Evolutionary conservation across 2,888 invertebrate species (phyloP), one percentile per base, ranked within the genome.

Genomic region (Idaea straminata): DNA sequence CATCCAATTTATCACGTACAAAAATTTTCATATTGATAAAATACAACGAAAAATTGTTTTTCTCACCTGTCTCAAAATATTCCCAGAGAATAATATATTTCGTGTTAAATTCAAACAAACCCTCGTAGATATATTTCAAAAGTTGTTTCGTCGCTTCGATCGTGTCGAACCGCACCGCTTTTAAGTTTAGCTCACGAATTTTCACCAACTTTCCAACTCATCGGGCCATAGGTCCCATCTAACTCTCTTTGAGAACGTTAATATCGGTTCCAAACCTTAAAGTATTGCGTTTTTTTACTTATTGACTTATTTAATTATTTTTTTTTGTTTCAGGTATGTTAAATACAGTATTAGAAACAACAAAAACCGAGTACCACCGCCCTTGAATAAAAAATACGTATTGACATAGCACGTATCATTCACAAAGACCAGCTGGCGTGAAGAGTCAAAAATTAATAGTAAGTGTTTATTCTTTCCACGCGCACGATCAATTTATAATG

Each of bases 131-230:
- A 59, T 59, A 16, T 59, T 25, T 59, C 16, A 59, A 59, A 59
- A 59, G 59, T 59, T 59, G 59, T 59, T 13, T 59, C 59, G 25
- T 25, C 59, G 59, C 34, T 34, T 34, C 16, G 16, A 25, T 34
- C 59, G 59, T 59, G 59, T 59, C 59, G 59, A 59, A 59, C 59
- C 59, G 58, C 6, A 15, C 13, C 59, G 59, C 59, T 59, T 34
- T 34, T 59, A 59, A 59, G 59, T 59, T 25, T 34, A 15, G 5
- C 58, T 25, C 16, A 78, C 76, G 74, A 81, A 82, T 80, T 82
- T 81, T 77, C 75, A 67, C 70, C 69, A 80, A 83, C 74, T 81
- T 83, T 76, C 72, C 74, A 67, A 69, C 72, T 76, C 74, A 74
- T 70, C 78, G 70, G 65, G 63, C 68, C 66, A 10, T 47, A 47